Evolutionary conservation across 2,888 invertebrate species (phyloP), one percentile per base, ranked within the genome.

Genomic region (Rhodophaea formosa): DNA sequence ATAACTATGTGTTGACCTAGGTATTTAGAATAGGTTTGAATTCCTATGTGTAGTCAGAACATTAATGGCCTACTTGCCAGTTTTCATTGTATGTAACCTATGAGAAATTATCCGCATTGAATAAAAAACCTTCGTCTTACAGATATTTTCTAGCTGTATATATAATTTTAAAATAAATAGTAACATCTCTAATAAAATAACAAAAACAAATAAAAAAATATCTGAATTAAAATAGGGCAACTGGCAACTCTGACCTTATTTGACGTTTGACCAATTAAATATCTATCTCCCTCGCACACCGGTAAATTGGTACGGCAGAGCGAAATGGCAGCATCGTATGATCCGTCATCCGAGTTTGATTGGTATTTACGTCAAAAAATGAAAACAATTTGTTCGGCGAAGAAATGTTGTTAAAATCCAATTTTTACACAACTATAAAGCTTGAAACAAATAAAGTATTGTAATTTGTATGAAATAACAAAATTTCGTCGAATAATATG

Each of bases 321-420:
- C 43, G 75, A 71, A 83, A 82, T 46, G 63, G 74, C 63, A 64
- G 14, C 74, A 90, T 90, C 90, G 88, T 89, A 89, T 79, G 90
- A 89, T 89, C 78, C 76, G 75, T 80, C 84, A 80, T 71, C 58
- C 73, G 70, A 77, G 64, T 75, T 72, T 74, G 54, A 56, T 60
- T 60, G 56, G 44, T 32, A 39, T 17, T 63, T 63, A 71, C 51
- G 73, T 78, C 77, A 65, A 59, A 56, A 39, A 52, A 53, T 54
- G 57, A 61, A 59, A 59, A 62, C 63, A 61, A 63, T 49, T 42
- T 29, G 49, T 47, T 69, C 66, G 69, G 70, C 72, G 66, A 72
- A 76, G 79, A 79, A 80, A 86, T 84, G 79, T 72, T 72, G 39
- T 56, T 17, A n/a, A 57, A 68, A 66, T 46, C n/a, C 7, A 56